Percentiles rank a stretch among this genome's conserved stretches.
phyloP scores from a whole-genome alignment of 2,113 vertebrate species.

The Phylloscopus whistleri region DNA sequence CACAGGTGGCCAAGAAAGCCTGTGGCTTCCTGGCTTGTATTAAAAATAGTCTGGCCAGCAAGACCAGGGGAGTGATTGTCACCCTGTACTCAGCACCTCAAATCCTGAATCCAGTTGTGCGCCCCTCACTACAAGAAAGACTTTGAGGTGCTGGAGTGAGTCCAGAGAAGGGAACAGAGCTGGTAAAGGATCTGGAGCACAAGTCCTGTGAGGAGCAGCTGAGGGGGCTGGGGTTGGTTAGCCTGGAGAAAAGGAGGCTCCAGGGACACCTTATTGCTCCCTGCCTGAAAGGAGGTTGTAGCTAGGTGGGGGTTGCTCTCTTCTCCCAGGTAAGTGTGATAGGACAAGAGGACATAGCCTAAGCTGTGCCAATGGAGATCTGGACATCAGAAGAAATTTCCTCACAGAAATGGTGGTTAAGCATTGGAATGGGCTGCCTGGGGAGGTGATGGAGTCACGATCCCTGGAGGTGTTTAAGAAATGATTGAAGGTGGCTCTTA shows the following conservation, averaged over 20 bases:
- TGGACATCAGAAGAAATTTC: neutral
- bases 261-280: neutral
- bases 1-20: neutral
- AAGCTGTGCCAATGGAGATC: neutral
- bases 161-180: rapidly evolving
- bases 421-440: neutral
- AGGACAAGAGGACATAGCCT: neutral
- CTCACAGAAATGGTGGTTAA: neutral
- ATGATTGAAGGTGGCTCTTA: neutral
- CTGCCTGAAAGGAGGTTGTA: neutral
- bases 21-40: neutral
- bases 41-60: neutral
- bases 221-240: neutral
- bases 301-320: neutral
- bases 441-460: too few species aligned
- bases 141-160: neutral
- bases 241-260: neutral
- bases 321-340: neutral
- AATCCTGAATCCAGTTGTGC: neutral
- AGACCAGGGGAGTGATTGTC: neutral
- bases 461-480: neutral
- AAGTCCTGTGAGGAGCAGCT: neutral
- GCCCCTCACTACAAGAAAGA: neutral
- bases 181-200: neutral
- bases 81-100: neutral